Evolutionary conservation across 2,888 invertebrate species (phyloP).

Genomic region (Parasteatoda lunata): DNA sequence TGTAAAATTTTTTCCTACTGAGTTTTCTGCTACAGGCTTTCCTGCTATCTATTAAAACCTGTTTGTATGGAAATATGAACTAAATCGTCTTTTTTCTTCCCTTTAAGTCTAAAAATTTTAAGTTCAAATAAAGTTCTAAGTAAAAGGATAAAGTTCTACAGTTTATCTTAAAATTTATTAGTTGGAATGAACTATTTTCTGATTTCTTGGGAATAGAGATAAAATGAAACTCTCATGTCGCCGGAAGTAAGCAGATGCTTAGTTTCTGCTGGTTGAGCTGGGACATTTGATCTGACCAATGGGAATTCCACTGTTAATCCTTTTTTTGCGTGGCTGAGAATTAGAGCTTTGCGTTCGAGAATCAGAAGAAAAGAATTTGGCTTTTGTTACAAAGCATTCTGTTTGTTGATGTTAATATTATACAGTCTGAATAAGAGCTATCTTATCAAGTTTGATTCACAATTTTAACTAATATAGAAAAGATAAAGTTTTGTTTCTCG

Average conservation of each 20-base stretch:
- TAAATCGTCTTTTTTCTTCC: no score
- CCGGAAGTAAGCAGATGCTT: constrained; percentile 20
- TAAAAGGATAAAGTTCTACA: no score
- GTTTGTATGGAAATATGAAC: no score
- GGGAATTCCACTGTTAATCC: constrained; percentile 10
- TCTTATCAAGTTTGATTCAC: no score
- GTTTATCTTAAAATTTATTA: no score
- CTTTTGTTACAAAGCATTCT: background rate
- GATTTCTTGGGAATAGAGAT: background rate
- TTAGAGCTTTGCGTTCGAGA: background rate
- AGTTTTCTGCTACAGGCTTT: no score
- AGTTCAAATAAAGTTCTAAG: no score
- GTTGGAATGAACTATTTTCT: background rate
- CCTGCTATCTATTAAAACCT: no score
- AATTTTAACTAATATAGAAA: no score
- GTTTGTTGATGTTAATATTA: background rate
- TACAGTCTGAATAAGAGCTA: background rate
- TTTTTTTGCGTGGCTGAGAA: background rate
- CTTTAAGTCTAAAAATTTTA: no score
- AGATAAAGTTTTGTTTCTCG: no score
- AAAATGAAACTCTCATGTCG: constrained; percentile 8
- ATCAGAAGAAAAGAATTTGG: background rate
- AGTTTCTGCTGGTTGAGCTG: background rate
- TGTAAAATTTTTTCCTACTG: no score
- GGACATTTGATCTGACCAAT: background rate